Base-by-base conservation (phyloP, 2,888 invertebrate species). In the Aporophyla nigra region DNA sequence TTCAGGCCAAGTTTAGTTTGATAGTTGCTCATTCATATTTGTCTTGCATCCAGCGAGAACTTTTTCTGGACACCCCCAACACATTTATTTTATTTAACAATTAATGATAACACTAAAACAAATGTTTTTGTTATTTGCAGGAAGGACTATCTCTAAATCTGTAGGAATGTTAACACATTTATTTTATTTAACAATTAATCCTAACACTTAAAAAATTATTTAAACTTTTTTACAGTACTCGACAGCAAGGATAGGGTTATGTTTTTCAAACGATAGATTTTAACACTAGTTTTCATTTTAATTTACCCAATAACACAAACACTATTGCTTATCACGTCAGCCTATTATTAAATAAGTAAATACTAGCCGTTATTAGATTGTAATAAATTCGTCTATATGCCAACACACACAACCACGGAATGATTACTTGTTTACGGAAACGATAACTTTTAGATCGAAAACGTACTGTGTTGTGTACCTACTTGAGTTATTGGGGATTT, bases 391-490 rank as follows among this genome's bases (percentile, higher is more conserved):
- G 65, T 59, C 53, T 59, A 16, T 40, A 21, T 33, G 53, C 33
- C 59, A 61, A 61, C 27, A 61, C 71, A 40, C 40, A 10, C 69
- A 69, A 66, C 33, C 19, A 46, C 59, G 19, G 40, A 82, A 77
- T 82, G 65, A 53, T n/a, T 58, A 27, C 68, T 51, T 76, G 59
- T 71, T 71, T 61, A 65, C 24, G 5, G 21, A 27, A 63, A 6
- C 43, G 49, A 54, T 65, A 76, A 40, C 49, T 19, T 56, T 27
- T 33, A 53, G 46, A 65, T 40, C 46, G 24, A 40, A 71, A 59
- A 71, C 16, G 27, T n/a, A 51, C 33, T 40, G 62, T 69, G 49
- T 33, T 56, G 14, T 51, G 27, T 10, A 40, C 10, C n/a, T 58
- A 49, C 33, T 59, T 69, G 27, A 69, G 24, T 61, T 66, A 65